Percentiles rank a stretch among this genome's conserved stretches.
Evolutionary conservation across 2,888 invertebrate genomes (phyloP).

Genomic region (Drosophila merina): DNA sequence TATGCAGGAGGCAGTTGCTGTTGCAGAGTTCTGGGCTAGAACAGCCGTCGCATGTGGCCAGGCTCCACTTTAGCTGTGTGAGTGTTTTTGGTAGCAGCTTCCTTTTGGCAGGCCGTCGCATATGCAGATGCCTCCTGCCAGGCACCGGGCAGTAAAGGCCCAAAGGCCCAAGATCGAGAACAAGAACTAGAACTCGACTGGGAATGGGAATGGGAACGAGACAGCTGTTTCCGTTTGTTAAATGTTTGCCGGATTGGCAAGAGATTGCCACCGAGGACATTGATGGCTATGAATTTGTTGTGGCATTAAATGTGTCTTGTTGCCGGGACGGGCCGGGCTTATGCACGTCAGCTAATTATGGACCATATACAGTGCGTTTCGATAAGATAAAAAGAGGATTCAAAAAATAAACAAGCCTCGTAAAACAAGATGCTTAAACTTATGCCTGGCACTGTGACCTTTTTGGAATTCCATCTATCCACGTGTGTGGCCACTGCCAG

Average conservation of each 20-base stretch:
- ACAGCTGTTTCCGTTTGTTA: constrained; percentile 82
- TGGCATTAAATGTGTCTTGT: constrained; percentile 63
- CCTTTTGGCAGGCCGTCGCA: constrained; percentile 73
- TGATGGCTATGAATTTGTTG: constrained; percentile 59
- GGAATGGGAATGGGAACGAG: constrained; percentile 39
- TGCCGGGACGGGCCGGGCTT: constrained; percentile 29
- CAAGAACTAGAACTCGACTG: constrained; percentile 7
- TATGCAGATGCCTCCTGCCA: constrained; percentile 49
- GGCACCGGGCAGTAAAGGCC: constrained; percentile 7
- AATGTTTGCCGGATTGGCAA: constrained; percentile 79
- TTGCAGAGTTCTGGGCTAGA: constrained; percentile 21
- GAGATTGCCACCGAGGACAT: constrained; percentile 67
- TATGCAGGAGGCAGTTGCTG: constrained; percentile 57
- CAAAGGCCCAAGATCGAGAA: constrained; percentile 17
- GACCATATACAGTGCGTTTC: constrained; percentile 28
- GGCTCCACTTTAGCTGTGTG: constrained; percentile 35
- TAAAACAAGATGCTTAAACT: not conserved
- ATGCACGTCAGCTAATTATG: constrained; percentile 46
- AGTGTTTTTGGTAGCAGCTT: constrained; percentile 80
- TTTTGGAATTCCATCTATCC: not conserved
- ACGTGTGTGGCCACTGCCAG: constrained; percentile 37
- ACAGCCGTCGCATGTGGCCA: constrained; percentile 56
- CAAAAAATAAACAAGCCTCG: not conserved
- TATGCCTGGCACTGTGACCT: constrained; percentile 10
- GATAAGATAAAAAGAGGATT: not conserved